Evolutionary conservation across 2,888 invertebrate species (phyloP), one percentile per base, ranked within the genome.

Genomic region (Limnephilus auricula): DNA sequence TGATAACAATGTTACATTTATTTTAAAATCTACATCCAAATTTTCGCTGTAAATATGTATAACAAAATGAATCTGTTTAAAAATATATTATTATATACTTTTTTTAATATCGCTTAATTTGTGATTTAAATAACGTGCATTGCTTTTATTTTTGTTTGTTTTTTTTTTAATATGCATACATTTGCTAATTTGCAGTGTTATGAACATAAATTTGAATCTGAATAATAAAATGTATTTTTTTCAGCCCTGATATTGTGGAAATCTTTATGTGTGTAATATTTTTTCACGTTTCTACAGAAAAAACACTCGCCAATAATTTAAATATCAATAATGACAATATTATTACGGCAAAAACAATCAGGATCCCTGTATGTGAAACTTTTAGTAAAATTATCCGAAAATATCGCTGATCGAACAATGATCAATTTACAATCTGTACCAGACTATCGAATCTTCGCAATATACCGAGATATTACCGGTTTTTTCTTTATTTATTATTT

Each of bases 161-260:
- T n/a, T n/a, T 65, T n/a, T n/a, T n/a, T n/a, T 50, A 45, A 12
- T 65, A 25, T 18, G 5, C 25, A 18, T 25, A 50, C 0, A 40
- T n/a, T n/a, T 12, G 12, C 10, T 12, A 2, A 40, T 45, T 18
- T 18, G 18, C 15, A 18, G 50, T 25, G n/a, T 65, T 65, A 65
- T 65, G 25, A 65, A 65, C 25, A n/a, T 65, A 65, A 65, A n/a
- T 65, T 65, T 65, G 25, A 65, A 2, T 82, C 34, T 82, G 18
- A 34, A 82, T n/a, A 40, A 1, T 40, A 25, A 82, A 65, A 18
- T 31, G 18, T 82, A 4, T 37, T 82, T 82, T 82, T 82, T 82
- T 82, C 82, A 82, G 82, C 34, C 13, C 34, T 25, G 34, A 82
- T 37, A 82, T 82, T 82, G 34, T 34, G 82, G 82, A 82, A 82